phyloP scores from a whole-genome alignment of 2,888 invertebrate species.

The Lamellibrachia satsuma region DNA sequence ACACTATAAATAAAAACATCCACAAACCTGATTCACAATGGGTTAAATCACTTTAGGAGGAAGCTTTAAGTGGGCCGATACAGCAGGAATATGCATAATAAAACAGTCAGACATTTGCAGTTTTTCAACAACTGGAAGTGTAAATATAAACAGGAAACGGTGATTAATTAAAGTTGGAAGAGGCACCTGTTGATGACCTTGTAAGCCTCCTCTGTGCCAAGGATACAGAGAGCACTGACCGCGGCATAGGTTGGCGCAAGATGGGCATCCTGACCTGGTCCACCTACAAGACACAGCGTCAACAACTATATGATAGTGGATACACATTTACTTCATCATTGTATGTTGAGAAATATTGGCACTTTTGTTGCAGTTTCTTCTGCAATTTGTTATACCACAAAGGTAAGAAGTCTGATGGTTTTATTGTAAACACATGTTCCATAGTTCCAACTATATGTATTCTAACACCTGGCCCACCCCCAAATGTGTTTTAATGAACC shows the following conservation, averaged over 20 bases:
- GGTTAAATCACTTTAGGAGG: no score
- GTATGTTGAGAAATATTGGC: no score
- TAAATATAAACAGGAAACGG: background rate
- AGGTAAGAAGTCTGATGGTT: no score
- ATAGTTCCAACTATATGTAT: no score
- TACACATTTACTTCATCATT: no score
- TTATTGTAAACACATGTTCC: no score
- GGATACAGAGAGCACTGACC: constrained; percentile 88
- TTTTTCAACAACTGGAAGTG: constrained; percentile 14
- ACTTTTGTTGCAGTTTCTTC: no score
- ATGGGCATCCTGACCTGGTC: constrained; percentile 91
- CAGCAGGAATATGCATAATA: background rate
- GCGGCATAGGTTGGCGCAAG: constrained; percentile 98
- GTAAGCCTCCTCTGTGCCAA: constrained; percentile 87
- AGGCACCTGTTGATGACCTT: constrained; percentile 82
- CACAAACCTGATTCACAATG: no score
- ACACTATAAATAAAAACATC: no score
- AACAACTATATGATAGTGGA: background rate
- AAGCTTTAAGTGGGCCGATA: background rate
- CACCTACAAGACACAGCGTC: constrained; percentile 73
- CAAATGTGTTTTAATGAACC: no score
- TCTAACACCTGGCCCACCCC: no score
- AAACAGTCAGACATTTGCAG: background rate
- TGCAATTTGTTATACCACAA: no score
- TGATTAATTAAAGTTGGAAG: background rate